Conservation (phyloP, 2,797 vertebrate genomes). For the Coreius guichenoti region DNA sequence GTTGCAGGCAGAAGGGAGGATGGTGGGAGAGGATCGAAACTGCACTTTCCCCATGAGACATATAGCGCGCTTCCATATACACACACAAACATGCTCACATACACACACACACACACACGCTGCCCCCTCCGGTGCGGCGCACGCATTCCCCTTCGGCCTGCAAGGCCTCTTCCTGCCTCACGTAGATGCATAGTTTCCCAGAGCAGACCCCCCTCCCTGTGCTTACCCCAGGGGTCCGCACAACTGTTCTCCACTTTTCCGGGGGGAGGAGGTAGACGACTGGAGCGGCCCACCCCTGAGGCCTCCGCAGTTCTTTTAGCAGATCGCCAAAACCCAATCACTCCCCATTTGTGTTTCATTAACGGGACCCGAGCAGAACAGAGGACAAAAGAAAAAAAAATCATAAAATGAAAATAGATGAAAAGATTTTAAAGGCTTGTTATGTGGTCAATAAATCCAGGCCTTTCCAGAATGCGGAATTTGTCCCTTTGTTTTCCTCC, state of each 20-base stretch:
- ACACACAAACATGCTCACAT: conserved; percentile 45
- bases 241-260: conserved; percentile 43
- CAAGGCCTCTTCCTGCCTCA: conserved; percentile 79
- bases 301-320: conserved; percentile 52
- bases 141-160: conserved; percentile 55
- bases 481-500: conserved; percentile 51
- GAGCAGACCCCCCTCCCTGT: conserved; percentile 48
- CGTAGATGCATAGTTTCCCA: conserved; percentile 82
- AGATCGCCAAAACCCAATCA: conserved; percentile 63
- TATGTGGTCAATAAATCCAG: conserved; percentile 71
- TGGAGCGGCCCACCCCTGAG: conserved; percentile 25
- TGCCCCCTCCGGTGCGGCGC: conserved; percentile 48
- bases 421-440: conserved; percentile 66
- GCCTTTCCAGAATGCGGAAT: conserved; percentile 57
- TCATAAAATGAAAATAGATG: conserved; percentile 52
- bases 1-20: conserved; percentile 59
- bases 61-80: conserved; percentile 39
- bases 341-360: conserved; percentile 77
- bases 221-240: conserved; percentile 63
- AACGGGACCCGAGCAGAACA: conserved; percentile 65
- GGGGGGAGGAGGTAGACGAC: conserved; percentile 19
- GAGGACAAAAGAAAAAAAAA: conserved; percentile 71
- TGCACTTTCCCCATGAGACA: conserved; percentile 64
- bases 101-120: conserved; percentile 39
- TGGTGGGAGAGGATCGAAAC: conserved; percentile 64